phyloP scores from a whole-genome alignment of 2,113 vertebrate genomes.

The Gobius niger region DNA sequence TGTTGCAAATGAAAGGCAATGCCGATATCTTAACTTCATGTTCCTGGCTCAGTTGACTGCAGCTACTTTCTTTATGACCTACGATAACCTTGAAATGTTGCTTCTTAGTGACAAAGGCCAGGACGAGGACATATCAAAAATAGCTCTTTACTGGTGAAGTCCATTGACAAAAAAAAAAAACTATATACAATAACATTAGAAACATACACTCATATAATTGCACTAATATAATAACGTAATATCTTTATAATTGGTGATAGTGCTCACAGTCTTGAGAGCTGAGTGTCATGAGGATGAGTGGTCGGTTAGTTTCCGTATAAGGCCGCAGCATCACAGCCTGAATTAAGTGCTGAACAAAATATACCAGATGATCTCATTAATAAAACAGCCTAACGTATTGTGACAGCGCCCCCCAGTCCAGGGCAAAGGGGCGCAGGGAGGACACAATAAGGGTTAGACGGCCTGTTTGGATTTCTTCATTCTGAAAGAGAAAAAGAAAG shows the following conservation, averaged over 20 bases:
- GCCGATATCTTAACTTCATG: slow-evolving; percentile 8
- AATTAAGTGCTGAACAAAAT: slow-evolving; percentile 77
- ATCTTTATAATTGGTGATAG: slow-evolving; percentile 45
- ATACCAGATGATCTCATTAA: slow-evolving; percentile 58
- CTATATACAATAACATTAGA: slow-evolving; percentile 62
- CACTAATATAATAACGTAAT: slow-evolving; percentile 46
- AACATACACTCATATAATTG: slow-evolving; percentile 69
- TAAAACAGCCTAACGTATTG: slow-evolving; percentile 50
- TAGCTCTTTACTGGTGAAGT: slow-evolving; percentile 60
- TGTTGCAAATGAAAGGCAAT: slow-evolving; percentile 4
- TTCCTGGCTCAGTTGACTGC: slow-evolving; percentile 3
- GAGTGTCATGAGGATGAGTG: slow-evolving; percentile 39
- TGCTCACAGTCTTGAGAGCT: slow-evolving; percentile 16
- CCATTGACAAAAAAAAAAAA: slow-evolving; percentile 59
- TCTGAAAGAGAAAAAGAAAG: slow-evolving; percentile 48
- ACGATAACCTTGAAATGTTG: neutral
- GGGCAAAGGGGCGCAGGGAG: slow-evolving; percentile 24
- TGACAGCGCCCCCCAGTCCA: slow-evolving; percentile 42
- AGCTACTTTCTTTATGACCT: slow-evolving; percentile 9
- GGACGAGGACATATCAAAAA: slow-evolving; percentile 54
- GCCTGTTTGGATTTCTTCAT: slow-evolving; percentile 69
- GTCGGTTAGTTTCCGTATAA: slow-evolving; percentile 39
- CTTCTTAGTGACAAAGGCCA: slow-evolving; percentile 52
- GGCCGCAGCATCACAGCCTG: slow-evolving; percentile 47
- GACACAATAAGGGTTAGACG: slow-evolving; percentile 44